Base-by-base conservation (phyloP, 2,113 vertebrate genomes). In the Nothoprocta perdicaria region DNA sequence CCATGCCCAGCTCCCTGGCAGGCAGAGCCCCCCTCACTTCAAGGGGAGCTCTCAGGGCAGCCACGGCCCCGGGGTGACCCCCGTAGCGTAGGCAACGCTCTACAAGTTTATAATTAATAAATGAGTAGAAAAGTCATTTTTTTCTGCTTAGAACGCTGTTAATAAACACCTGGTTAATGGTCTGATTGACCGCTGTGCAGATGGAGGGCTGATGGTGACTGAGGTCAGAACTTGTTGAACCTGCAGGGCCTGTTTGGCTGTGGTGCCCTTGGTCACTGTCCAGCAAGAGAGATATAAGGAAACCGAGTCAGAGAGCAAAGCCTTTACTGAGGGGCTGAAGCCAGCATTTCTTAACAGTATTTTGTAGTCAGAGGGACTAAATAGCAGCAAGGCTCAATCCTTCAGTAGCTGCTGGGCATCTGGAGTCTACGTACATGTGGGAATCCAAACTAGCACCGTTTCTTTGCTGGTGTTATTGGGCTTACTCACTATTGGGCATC, bases 61-160 rank as follows among this genome's bases (percentile, higher is more conserved):
- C 22, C 38, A 73, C n/a, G 41, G 29, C 62, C 40, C 22, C 43
- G 12, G 24, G 38, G 29, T 77, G 62, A 58, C 13, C 18, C 45
- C 45, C 45, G 6, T 19, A 18, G 19, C 21, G 21, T 10, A 31
- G 40, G 29, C 48, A 83, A 33, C 8, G 23, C 61, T 81, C 9
- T 27, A n/a, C 14, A 33, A 43, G 40, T 46, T 85, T 85, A 26
- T 66, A 61, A 78, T 86, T 80, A 84, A 58, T 69, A 57, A 46
- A n/a, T 16, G 46, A 95, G 45, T 15, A 60, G 60, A 88, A 77
- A 77, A 88, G 76, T 46, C 52, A 24, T 23, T 14, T 88, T n/a
- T 80, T 84, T 74, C 45, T 50, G 89, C 80, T 55, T 78, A 82
- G 78, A 92, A 35, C 74, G 24, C 46, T 40, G 92, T 86, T 86